Evolutionary conservation across 2,888 invertebrate genomes (phyloP).

Genomic region (Andrena fulva): DNA sequence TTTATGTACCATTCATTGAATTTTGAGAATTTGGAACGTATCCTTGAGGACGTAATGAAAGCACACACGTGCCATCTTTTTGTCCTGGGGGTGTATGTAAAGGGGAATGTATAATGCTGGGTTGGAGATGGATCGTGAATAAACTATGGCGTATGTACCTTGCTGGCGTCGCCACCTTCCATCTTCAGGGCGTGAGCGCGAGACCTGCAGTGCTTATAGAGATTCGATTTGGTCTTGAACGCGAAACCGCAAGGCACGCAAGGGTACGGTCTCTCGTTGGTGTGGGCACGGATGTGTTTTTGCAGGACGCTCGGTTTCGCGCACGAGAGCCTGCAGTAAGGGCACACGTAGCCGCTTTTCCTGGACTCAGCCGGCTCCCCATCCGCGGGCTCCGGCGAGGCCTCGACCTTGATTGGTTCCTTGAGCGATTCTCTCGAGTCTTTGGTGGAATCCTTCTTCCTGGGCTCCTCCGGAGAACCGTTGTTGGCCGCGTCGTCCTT

Average conservation of each 20-base stretch:
- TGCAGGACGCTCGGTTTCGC: slow-evolving; percentile 97
- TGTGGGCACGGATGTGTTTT: slow-evolving; percentile 97
- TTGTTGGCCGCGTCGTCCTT: slow-evolving; percentile 69
- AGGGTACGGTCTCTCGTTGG: slow-evolving; percentile 96
- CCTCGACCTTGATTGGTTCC: slow-evolving; percentile 68
- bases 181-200: slow-evolving; percentile 89
- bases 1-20: too few species aligned
- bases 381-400: slow-evolving; percentile 76
- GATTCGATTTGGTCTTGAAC: slow-evolving; percentile 97
- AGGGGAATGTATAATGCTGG: too few species aligned
- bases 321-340: slow-evolving; percentile 95
- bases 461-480: slow-evolving; percentile 63
- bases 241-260: slow-evolving; percentile 95
- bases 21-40: too few species aligned
- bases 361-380: slow-evolving; percentile 75
- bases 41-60: too few species aligned
- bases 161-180: slow-evolving; percentile 86
- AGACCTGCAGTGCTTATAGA: slow-evolving; percentile 95
- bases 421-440: slow-evolving; percentile 72
- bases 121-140: not conserved
- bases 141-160: slow-evolving; percentile 69
- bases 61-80: too few species aligned
- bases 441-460: slow-evolving; percentile 67
- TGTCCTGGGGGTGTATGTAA: too few species aligned
- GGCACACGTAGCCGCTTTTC: slow-evolving; percentile 92